Evolutionary conservation across 2,888 invertebrate species (phyloP).

Genomic region (Euspilapteryx auroguttella): DNA sequence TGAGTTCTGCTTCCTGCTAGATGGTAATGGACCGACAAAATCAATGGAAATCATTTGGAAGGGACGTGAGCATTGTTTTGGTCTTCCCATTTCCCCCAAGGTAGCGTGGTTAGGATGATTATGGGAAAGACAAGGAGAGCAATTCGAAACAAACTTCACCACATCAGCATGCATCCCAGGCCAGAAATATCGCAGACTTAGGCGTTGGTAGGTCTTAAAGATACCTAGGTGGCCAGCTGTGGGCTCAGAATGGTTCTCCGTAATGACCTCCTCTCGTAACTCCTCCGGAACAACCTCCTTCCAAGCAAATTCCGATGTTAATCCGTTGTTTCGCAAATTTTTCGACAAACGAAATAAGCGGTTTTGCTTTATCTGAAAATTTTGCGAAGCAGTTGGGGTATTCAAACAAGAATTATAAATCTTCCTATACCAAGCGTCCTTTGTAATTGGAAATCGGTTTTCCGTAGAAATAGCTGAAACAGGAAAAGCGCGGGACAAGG

Average conservation of each 20-base stretch:
- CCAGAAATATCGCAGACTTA: constrained; percentile 4
- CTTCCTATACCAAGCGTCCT: constrained; percentile 5
- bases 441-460: neutral
- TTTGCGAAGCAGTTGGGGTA: constrained; percentile 1
- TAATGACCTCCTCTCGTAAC: neutral
- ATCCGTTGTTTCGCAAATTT: neutral
- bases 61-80: constrained; percentile 6
- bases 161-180: constrained; percentile 7
- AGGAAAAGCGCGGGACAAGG: constrained; percentile 2
- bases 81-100: constrained; percentile 7
- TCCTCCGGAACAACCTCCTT: constrained; percentile 4
- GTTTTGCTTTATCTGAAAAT: constrained; percentile 3
- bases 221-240: constrained; percentile 6
- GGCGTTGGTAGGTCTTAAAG: constrained; percentile 6
- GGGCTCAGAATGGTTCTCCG: constrained; percentile 3
- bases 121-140: constrained; percentile 4
- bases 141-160: constrained; percentile 1
- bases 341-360: constrained; percentile 2
- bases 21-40: constrained; percentile 1
- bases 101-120: constrained; percentile 6
- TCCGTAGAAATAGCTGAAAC: neutral
- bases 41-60: constrained; percentile 7
- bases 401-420: constrained; percentile 3
- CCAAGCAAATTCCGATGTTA: constrained; percentile 4
- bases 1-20: constrained; percentile 1